Evolutionary conservation across 2,888 invertebrate species (phyloP).

Genomic region (Octonoba sinensis): DNA sequence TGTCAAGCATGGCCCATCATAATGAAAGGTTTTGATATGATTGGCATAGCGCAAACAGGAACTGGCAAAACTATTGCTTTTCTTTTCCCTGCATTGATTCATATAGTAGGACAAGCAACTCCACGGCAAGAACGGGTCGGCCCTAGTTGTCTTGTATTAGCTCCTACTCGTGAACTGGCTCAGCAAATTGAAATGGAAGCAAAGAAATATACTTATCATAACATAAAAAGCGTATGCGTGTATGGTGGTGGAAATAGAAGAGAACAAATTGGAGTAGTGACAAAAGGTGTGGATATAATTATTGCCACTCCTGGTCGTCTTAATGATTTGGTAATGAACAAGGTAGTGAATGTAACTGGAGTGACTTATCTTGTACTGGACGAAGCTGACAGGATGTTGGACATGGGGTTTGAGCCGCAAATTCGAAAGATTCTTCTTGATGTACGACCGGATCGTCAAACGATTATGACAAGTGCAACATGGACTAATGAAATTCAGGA

Average conservation of each 20-base stretch:
- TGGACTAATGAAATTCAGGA: constrained; percentile 93
- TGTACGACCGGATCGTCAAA: constrained; percentile 87
- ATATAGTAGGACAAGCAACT: constrained; percentile 86
- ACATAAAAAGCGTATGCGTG: constrained; percentile 88
- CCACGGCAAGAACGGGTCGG: constrained; percentile 81
- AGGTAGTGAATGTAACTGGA: constrained; percentile 79
- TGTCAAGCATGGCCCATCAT: constrained; percentile 95
- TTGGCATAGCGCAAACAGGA: constrained; percentile 90
- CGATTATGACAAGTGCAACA: constrained; percentile 95
- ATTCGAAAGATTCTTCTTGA: constrained; percentile 84
- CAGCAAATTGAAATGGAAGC: constrained; percentile 93
- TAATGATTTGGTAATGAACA: constrained; percentile 86
- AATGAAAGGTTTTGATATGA: constrained; percentile 89
- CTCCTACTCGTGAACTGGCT: constrained; percentile 93
- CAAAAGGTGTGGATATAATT: constrained; percentile 90
- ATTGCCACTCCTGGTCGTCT: constrained; percentile 95
- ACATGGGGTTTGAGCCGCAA: constrained; percentile 76
- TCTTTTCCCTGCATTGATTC: constrained; percentile 90
- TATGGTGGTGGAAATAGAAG: constrained; percentile 90
- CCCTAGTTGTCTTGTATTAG: constrained; percentile 88
- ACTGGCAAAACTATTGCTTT: constrained; percentile 94
- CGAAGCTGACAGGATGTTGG: constrained; percentile 83
- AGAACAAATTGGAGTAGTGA: constrained; percentile 82
- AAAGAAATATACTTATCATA: constrained; percentile 86
- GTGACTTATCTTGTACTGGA: constrained; percentile 92